Conservation (phyloP, 2,113 vertebrate genomes). For the Fregata magnificens region DNA sequence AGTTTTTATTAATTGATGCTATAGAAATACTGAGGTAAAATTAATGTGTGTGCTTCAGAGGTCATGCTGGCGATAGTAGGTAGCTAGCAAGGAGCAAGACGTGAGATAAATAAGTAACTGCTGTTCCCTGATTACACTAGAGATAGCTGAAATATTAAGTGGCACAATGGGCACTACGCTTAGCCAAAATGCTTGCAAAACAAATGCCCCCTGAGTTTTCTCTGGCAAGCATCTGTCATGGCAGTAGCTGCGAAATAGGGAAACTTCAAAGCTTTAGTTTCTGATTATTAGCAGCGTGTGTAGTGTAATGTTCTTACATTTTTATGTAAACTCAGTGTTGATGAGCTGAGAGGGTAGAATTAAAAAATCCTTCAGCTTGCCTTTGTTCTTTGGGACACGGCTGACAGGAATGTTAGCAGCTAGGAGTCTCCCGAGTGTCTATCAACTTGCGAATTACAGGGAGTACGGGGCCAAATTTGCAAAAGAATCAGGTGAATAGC, state of each 20-base stretch:
- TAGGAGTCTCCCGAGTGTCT: slow-evolving; percentile 14
- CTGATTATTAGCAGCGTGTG: slow-evolving; percentile 75
- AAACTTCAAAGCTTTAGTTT: slow-evolving; percentile 77
- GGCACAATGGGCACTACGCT: slow-evolving; percentile 72
- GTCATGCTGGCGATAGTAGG: slow-evolving; percentile 80
- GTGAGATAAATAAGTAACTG: slow-evolving; percentile 82
- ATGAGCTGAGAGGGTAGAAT: slow-evolving; percentile 77
- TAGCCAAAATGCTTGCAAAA: slow-evolving; percentile 71
- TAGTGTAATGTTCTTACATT: slow-evolving; percentile 77
- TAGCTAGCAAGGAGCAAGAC: slow-evolving; percentile 75
- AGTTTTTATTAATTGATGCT: slow-evolving; percentile 98
- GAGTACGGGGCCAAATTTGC: slow-evolving; percentile 51
- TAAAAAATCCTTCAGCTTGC: slow-evolving; percentile 76
- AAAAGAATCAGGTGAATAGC: slow-evolving; percentile 59
- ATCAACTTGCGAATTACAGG: slow-evolving; percentile 28
- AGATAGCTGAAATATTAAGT: slow-evolving; percentile 80
- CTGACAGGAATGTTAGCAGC: slow-evolving; percentile 69
- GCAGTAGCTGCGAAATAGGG: slow-evolving; percentile 73
- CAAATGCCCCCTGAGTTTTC: slow-evolving; percentile 73
- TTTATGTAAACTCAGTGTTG: slow-evolving; percentile 76
- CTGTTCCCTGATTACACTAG: slow-evolving; percentile 72
- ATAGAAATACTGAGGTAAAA: slow-evolving; percentile 90
- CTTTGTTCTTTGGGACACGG: slow-evolving; percentile 72
- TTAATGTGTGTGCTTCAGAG: slow-evolving; percentile 91
- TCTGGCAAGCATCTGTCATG: slow-evolving; percentile 83